Conservation (phyloP, 2,113 vertebrate species). For the Pionites leucogaster region DNA sequence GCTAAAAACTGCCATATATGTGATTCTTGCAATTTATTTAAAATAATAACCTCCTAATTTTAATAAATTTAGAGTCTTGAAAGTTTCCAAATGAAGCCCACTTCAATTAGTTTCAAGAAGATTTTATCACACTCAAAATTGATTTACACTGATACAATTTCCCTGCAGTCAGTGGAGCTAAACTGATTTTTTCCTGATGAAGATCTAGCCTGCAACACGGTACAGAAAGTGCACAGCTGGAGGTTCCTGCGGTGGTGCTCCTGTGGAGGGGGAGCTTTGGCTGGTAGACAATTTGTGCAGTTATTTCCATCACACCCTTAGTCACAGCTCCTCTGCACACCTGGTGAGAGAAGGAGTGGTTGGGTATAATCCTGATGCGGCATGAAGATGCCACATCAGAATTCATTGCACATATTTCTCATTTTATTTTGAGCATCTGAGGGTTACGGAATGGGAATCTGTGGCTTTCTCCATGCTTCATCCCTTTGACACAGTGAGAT, state of each 20-base stretch:
- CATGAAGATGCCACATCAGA: neutral
- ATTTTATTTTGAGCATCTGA: neutral
- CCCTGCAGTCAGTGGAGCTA: neutral
- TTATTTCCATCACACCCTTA: neutral
- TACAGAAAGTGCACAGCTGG: neutral
- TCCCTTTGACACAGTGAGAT: neutral
- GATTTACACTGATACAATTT: slow-evolving; percentile 19
- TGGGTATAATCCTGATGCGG: neutral
- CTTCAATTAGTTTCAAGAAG: slow-evolving; percentile 11
- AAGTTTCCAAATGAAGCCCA: slow-evolving; percentile 20
- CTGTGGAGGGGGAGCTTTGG: neutral
- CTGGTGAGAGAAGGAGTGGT: neutral
- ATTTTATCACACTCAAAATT: slow-evolving; percentile 1
- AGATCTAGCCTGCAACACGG: neutral
- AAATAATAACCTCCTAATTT: neutral
- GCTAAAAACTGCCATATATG: neutral
- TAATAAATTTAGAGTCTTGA: slow-evolving; percentile 1
- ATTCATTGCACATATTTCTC: neutral
- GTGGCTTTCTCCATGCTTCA: neutral
- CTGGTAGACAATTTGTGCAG: neutral
- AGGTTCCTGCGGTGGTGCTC: neutral
- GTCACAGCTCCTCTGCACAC: neutral
- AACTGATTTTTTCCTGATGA: neutral
- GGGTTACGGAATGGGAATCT: neutral
- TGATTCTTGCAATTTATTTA: neutral